Evolutionary conservation across 2,113 vertebrate species (phyloP).

Genomic region (Patagioenas fasciata): DNA sequence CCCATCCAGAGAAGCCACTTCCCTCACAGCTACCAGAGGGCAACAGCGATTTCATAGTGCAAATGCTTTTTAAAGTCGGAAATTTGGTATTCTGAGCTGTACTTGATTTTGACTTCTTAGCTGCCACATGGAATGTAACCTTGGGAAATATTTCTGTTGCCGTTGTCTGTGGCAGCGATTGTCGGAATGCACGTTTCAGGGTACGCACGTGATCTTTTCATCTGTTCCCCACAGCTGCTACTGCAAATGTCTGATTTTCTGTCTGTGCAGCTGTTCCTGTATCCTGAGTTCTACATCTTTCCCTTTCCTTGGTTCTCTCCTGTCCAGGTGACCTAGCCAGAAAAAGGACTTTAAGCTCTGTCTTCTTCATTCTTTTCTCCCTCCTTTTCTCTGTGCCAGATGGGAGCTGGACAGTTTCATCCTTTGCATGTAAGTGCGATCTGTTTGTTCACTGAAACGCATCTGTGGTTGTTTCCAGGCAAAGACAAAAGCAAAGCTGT

Average conservation of each 20-base stretch:
- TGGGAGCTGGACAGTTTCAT: constrained; percentile 78
- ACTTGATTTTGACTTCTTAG: background rate
- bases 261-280: constrained; percentile 49
- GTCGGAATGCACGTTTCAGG: background rate
- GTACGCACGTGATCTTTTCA: background rate
- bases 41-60: background rate
- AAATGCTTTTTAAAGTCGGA: background rate
- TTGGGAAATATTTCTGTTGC: background rate
- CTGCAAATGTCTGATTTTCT: constrained; percentile 40
- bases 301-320: constrained; percentile 74
- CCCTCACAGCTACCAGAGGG: background rate
- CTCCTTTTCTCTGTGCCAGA: constrained; percentile 81
- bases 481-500: background rate
- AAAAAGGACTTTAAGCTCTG: constrained; percentile 74
- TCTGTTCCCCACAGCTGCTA: constrained; percentile 17
- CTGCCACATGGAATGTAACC: background rate
- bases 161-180: background rate
- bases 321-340: constrained; percentile 78
- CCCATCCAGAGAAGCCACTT: background rate
- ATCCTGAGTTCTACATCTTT: constrained; percentile 57
- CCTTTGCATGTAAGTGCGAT: constrained; percentile 82
- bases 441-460: constrained; percentile 40
- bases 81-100: background rate
- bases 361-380: constrained; percentile 78
- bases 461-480: background rate